A percentile compares a stretch with the other conserved stretches of the same genome.
Evolutionary conservation across 2,888 invertebrate species (phyloP).

Genomic region (Epistrophella euchroma): DNA sequence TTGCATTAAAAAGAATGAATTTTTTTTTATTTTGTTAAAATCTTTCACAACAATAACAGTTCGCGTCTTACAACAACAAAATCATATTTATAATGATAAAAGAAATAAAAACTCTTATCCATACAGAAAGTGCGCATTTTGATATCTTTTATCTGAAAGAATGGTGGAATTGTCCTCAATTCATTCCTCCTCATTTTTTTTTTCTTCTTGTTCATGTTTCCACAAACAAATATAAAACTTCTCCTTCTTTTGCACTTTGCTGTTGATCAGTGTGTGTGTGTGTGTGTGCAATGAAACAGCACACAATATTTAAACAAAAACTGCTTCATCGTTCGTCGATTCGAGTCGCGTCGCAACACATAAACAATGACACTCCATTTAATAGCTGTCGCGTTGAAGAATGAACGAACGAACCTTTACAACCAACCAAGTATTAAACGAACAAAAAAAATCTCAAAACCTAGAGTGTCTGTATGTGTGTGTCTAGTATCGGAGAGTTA

Average conservation of each 20-base stretch:
- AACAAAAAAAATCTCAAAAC: slow-evolving; percentile 17
- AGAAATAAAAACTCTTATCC: slow-evolving; percentile 48
- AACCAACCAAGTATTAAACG: neutral
- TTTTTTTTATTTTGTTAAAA: neutral
- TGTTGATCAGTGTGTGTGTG: neutral
- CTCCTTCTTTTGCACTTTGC: slow-evolving; percentile 33
- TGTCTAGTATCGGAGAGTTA: slow-evolving; percentile 26
- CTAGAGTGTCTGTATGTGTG: neutral
- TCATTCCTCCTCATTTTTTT: slow-evolving; percentile 6
- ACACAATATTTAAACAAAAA: slow-evolving; percentile 39
- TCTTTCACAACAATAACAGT: slow-evolving; percentile 6
- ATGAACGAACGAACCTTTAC: neutral
- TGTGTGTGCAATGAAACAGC: slow-evolving; percentile 32
- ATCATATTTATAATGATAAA: slow-evolving; percentile 1
- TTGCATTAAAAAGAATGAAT: neutral
- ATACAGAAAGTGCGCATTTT: slow-evolving; percentile 68
- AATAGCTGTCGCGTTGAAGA: slow-evolving; percentile 48
- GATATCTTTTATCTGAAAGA: slow-evolving; percentile 67
- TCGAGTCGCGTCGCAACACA: slow-evolving; percentile 24
- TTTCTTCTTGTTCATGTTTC: neutral
- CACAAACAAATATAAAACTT: slow-evolving; percentile 8
- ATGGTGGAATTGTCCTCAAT: slow-evolving; percentile 69
- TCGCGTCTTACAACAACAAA: neutral
- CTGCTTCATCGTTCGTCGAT: slow-evolving; percentile 13
- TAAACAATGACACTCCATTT: slow-evolving; percentile 58